Conservation (phyloP, 1,140 invertebrate species). For the Acromyrmex heyeri region DNA sequence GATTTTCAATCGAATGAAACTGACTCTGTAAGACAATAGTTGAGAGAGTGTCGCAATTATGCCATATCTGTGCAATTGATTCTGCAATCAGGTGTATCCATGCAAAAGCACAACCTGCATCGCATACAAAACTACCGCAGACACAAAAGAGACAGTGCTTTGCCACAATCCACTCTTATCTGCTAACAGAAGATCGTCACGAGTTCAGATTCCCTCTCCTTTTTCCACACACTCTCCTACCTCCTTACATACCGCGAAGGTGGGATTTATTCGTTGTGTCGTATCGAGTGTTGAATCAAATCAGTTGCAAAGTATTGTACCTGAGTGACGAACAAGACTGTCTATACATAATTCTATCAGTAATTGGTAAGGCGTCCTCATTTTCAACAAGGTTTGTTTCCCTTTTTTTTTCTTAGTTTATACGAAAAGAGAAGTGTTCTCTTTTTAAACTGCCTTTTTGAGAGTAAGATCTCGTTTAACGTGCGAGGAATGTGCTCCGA, state of each 20-base stretch:
- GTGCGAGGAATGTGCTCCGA: neutral
- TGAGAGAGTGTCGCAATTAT: neutral
- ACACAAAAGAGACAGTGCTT: slow-evolving; percentile 44
- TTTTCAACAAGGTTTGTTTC: slow-evolving; percentile 31
- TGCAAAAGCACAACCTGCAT: neutral
- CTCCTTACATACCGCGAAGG: slow-evolving; percentile 52
- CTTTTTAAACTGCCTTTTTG: neutral
- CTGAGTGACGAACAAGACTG: slow-evolving; percentile 17
- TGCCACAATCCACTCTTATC: slow-evolving; percentile 45
- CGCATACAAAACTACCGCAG: neutral
- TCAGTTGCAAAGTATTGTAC: slow-evolving; percentile 54
- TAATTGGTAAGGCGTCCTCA: neutral
- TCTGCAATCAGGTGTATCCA: neutral
- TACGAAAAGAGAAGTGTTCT: neutral
- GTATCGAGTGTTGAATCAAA: slow-evolving; percentile 62
- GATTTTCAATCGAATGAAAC: neutral
- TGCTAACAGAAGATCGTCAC: slow-evolving; percentile 67
- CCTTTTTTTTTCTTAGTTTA: neutral
- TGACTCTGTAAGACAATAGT: neutral
- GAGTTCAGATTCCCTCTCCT: slow-evolving; percentile 68
- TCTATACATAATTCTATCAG: neutral
- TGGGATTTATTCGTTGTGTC: slow-evolving; percentile 71
- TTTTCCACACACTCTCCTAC: slow-evolving; percentile 39
- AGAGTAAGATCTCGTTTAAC: neutral
- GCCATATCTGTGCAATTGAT: neutral